Evolutionary conservation across 2,888 invertebrate species (phyloP), one percentile per base, ranked within the genome.

Genomic region (Andrena dorsata): DNA sequence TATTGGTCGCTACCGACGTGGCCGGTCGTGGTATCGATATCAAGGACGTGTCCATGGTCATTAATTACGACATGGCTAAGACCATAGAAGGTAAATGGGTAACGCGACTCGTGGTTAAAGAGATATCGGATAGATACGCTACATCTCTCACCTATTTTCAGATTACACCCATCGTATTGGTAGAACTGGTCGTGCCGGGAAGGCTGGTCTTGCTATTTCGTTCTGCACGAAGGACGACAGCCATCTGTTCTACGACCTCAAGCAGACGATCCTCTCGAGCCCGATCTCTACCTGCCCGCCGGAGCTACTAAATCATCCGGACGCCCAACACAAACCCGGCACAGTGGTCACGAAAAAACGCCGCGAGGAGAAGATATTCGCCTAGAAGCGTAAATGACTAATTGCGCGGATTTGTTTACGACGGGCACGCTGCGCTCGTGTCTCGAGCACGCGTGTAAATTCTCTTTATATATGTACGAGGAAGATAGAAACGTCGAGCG

Each of bases 1-100:
- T 99, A 92, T 95, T 99, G 89, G 99, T 99, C 56, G 99, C 99
- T 0, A 99, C 99, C 0, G 99, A 99, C 94, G 99, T 99, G 0
- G 99, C 99, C 88, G 99, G 99, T 89, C 97, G 99, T 96, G 99
- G 99, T 98, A 99, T 99, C 88, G 99, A 99, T 93, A 99, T 99
- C 93, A 99, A 99, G 94, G 99, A 99, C 94, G 99, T 99, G 2
- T 98, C 99, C 7, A 96, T 99, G 94, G 99, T 99, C 84, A 98
- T 99, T 90, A 99, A 99, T 94, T 99, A 99, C 91, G 99, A 99
- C 93, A 99, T 99, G 99, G 99, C 99, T 0, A 99, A 99, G 94
- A 96, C 97, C 23, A 99, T 99, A 91, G 99, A 99, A 95, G 97
- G 96, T 96, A 93, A 89, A 77, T 68, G 64, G 35, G 53, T 32